Evolutionary conservation across 1,140 invertebrate genomes (phyloP).

Genomic region (Drosophila novamexicana): DNA sequence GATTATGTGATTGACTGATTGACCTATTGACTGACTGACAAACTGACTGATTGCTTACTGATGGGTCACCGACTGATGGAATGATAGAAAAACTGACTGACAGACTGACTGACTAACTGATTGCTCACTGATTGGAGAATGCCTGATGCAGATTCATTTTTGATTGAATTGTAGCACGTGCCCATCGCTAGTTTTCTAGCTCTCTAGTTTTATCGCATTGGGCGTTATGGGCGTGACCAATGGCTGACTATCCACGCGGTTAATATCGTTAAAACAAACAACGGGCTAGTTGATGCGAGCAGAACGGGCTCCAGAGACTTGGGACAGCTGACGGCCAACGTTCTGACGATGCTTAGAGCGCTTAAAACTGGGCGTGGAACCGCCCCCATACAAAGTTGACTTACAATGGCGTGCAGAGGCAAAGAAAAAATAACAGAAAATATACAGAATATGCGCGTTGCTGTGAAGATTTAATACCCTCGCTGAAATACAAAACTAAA

Average conservation of each 20-base stretch:
- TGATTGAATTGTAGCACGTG: not conserved
- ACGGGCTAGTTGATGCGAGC: slow-evolving; percentile 38
- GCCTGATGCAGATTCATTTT: too few species aligned
- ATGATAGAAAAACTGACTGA: too few species aligned
- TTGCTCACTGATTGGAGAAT: too few species aligned
- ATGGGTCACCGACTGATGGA: too few species aligned
- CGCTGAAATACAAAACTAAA: too few species aligned
- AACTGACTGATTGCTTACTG: too few species aligned
- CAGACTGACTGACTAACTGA: too few species aligned
- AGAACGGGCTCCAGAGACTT: slow-evolving; percentile 34
- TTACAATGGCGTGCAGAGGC: slow-evolving; percentile 27
- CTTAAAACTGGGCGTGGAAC: slow-evolving; percentile 37
- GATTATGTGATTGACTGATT: too few species aligned
- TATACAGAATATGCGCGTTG: not conserved
- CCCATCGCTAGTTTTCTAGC: not conserved
- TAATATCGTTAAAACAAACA: slow-evolving; percentile 61
- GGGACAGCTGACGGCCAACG: slow-evolving; percentile 1
- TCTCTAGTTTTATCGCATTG: slow-evolving; percentile 31
- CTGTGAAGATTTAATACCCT: not conserved
- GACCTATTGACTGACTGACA: too few species aligned
- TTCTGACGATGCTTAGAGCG: slow-evolving; percentile 29
- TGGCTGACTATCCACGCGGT: slow-evolving; percentile 39
- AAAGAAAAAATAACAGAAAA: slow-evolving; percentile 26
- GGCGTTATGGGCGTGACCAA: slow-evolving; percentile 45
- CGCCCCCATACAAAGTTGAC: slow-evolving; percentile 38